Base-by-base conservation (phyloP, 2,888 invertebrate genomes). In the Meghimatium bilineatum region DNA sequence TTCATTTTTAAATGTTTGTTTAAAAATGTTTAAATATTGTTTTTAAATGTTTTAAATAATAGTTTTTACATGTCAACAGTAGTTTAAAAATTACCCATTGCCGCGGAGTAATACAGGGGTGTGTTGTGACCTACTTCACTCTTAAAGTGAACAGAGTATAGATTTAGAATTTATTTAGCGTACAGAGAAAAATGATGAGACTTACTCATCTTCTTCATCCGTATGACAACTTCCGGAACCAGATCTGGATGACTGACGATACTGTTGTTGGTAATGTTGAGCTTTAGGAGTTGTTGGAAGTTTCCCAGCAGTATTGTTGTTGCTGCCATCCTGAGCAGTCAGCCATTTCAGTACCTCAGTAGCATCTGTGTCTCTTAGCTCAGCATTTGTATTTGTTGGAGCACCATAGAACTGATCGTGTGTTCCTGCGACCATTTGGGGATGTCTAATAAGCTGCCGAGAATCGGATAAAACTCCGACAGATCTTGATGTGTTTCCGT, bases 151-250 rank as follows among this genome's bases (percentile, higher is more conserved):
- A n/a, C n/a, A n/a, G n/a, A n/a, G n/a, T n/a, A n/a, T n/a, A n/a
- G n/a, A n/a, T n/a, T n/a, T n/a, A n/a, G n/a, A n/a, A n/a, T 56
- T 2, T 14, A 2, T 17, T 56, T 23, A 56, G 23, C 56, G 20
- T 14, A 56, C 20, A 63, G 60, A n/a, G n/a, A n/a, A 63, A 6
- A 32, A 20, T 12, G 0, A n/a, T 5, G 32, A 20, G 1, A 78
- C 83, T 12, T 71, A 83, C 83, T 78, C 78, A 60, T 83, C 83
- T 36, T 83, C 78, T 67, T 83, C 83, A 38, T 83, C 83, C 2
- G 60, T 83, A 72, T 71, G 44, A 29, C 69, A 78, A 52, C 78
- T 77, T 38, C 81, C 81, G 29, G 81, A 81, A n/a, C 72, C 81
- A 72, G 81, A 81, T 23, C 74, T 60, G 20, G 36, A n/a, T 8